phyloP scores from a whole-genome alignment of 2,797 vertebrate species.

The Coregonus ussuriensis region DNA sequence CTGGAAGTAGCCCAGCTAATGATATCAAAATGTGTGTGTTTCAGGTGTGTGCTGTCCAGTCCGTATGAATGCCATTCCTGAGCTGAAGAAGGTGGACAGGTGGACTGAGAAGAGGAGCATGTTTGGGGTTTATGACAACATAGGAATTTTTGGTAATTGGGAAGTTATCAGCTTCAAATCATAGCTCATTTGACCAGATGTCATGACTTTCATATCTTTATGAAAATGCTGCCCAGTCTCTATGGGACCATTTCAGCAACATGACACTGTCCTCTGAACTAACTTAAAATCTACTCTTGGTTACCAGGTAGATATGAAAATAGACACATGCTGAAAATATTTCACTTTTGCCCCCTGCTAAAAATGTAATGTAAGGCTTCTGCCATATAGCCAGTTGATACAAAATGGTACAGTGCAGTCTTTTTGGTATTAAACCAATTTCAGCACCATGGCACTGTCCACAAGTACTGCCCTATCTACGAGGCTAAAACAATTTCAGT shows the following conservation, averaged over 20 bases:
- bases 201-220: background rate
- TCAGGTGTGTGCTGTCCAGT: slow-evolving; percentile 66
- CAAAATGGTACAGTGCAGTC: background rate
- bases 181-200: background rate
- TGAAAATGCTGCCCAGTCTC: too few relatives aligned
- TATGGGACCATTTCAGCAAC: too few relatives aligned
- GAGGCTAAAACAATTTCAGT: background rate
- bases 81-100: slow-evolving; percentile 81
- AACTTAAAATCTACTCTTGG: background rate
- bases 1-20: background rate
- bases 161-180: background rate
- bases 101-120: slow-evolving; percentile 91
- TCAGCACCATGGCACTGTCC: too few relatives aligned
- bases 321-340: background rate
- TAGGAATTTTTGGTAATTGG: slow-evolving; percentile 87
- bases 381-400: background rate
- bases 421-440: background rate
- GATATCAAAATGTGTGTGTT: background rate
- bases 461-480: background rate
- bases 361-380: background rate
- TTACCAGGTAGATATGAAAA: background rate
- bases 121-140: slow-evolving; percentile 92
- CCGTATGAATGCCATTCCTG: slow-evolving; percentile 76
- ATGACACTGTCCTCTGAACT: background rate
- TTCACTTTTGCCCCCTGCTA: background rate